phyloP scores from a whole-genome alignment of 2,888 invertebrate genomes.

The Coelopa pilipes region DNA sequence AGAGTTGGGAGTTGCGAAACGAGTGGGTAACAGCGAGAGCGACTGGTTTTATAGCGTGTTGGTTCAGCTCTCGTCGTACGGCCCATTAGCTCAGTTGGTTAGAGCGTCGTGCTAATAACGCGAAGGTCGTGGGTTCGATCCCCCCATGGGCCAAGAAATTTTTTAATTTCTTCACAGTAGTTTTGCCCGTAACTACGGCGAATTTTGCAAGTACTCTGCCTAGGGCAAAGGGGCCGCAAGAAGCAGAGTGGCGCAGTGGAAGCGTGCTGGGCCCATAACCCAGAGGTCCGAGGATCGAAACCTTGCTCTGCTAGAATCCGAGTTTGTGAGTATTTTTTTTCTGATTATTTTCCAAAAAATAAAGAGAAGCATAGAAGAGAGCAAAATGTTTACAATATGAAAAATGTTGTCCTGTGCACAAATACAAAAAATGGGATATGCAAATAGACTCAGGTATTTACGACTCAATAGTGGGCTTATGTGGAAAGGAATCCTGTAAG shows the following conservation, averaged over 20 bases:
- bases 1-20: too few species aligned
- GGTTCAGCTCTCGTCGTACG: slow-evolving; percentile 31
- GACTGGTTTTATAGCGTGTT: too few species aligned
- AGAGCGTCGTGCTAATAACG: slow-evolving; percentile 69
- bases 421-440: too few species aligned
- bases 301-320: slow-evolving; percentile 65
- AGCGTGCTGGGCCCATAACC: slow-evolving; percentile 84
- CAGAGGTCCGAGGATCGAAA: slow-evolving; percentile 69
- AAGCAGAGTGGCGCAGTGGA: slow-evolving; percentile 84
- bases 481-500: too few species aligned
- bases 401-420: too few species aligned
- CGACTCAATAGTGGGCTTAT: too few species aligned
- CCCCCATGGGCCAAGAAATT: slow-evolving; percentile 63
- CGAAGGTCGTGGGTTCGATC: slow-evolving; percentile 68
- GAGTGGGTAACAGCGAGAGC: background rate
- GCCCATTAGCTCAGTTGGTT: slow-evolving; percentile 69
- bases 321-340: background rate
- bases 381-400: background rate
- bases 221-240: background rate
- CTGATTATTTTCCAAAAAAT: background rate
- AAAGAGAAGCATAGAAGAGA: background rate
- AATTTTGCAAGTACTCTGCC: background rate
- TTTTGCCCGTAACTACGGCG: background rate
- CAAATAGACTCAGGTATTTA: too few species aligned
- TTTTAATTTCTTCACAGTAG: slow-evolving; percentile 1